phyloP scores from a whole-genome alignment of 2,797 vertebrate genomes.

The Enteromius paludinosus region DNA sequence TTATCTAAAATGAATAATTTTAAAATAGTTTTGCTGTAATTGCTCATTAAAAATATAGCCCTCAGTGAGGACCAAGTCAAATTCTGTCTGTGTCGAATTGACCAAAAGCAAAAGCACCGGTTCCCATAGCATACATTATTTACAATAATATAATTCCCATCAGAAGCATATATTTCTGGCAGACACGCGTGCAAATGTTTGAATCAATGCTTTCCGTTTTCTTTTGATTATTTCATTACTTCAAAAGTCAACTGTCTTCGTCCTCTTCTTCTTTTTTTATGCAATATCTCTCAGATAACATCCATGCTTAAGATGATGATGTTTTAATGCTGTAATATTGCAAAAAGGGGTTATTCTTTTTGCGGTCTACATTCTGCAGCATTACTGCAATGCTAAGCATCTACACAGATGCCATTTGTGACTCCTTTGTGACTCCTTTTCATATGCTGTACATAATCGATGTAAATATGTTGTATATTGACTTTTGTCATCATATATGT shows the following conservation, averaged over 20 bases:
- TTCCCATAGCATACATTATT: not conserved
- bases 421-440: not conserved
- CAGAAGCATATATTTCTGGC: not conserved
- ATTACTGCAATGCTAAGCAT: not conserved
- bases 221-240: slow-evolving; percentile 1
- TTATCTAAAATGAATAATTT: slow-evolving; percentile 23
- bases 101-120: not conserved
- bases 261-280: not conserved
- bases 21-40: slow-evolving; percentile 16
- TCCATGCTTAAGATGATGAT: not conserved
- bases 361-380: not conserved
- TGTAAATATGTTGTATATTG: slow-evolving; percentile 17
- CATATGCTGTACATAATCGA: not conserved
- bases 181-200: not conserved
- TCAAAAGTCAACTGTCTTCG: not conserved
- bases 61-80: not conserved
- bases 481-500: not conserved
- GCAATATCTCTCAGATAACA: not conserved
- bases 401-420: not conserved
- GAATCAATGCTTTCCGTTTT: slow-evolving; percentile 3
- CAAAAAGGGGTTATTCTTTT: not conserved
- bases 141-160: not conserved
- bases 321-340: not conserved
- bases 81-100: not conserved
- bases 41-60: not conserved